phyloP scores from a whole-genome alignment of 64 coral and sea anemone species.

The Catalaphyllia jardinei region DNA sequence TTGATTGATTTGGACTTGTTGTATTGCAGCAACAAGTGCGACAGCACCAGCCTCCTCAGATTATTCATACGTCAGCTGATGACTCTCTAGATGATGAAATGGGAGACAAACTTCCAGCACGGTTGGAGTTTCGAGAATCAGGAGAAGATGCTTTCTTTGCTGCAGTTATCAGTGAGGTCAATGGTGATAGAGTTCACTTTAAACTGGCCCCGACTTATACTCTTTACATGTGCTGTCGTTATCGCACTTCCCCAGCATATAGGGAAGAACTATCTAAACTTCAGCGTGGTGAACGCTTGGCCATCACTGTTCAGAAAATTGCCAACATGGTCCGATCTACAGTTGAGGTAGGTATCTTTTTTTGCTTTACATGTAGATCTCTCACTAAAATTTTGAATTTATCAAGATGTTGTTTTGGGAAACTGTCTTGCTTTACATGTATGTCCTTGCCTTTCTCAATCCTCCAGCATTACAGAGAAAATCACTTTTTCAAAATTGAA shows the following conservation, averaged over 20 bases:
- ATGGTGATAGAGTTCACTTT: conserved; percentile 95
- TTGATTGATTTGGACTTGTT: not conserved
- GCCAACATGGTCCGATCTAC: conserved; percentile 96
- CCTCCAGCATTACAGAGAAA: no score
- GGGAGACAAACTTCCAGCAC: conserved; percentile 88
- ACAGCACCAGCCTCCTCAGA: not conserved
- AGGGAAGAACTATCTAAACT: conserved; percentile 66
- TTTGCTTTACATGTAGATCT: no score
- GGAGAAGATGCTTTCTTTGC: conserved; percentile 99
- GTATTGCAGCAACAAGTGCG: not conserved
- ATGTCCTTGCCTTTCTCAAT: no score
- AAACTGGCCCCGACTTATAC: conserved; percentile 97
- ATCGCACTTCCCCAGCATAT: conserved; percentile 83
- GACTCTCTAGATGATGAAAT: conserved; percentile 53
- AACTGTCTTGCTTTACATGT: no score
- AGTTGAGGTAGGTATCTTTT: conserved; percentile 68
- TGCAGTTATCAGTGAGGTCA: conserved; percentile 94
- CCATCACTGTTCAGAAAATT: conserved; percentile 85
- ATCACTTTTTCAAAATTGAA: no score
- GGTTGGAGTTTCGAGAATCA: conserved; percentile 92
- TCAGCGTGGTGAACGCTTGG: conserved; percentile 73
- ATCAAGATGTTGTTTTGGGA: no score
- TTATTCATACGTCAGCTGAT: not conserved
- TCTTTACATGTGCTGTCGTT: conserved; percentile 97
- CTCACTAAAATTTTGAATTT: no score